phyloP scores from a whole-genome alignment of 1,140 invertebrate genomes.

The Orussus abietinus region DNA sequence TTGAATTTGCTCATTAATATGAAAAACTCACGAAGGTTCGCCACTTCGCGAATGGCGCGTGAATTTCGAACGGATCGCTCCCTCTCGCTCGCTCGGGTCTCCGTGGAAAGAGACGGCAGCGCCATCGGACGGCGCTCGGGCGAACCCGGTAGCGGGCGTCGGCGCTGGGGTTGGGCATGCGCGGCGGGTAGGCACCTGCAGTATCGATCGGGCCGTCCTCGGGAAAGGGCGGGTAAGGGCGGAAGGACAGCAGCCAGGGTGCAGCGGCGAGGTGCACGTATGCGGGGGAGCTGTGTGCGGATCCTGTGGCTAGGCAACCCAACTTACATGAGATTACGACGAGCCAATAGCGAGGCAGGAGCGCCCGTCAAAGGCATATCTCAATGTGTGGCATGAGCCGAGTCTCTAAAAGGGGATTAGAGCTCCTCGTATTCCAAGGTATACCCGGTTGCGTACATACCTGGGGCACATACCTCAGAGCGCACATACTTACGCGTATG shows the following conservation, averaged over 20 bases:
- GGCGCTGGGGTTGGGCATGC: slow-evolving; percentile 33
- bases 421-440: slow-evolving; percentile 42
- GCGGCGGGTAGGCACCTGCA: slow-evolving; percentile 45
- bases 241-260: slow-evolving; percentile 14
- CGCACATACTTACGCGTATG: not conserved
- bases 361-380: slow-evolving; percentile 49
- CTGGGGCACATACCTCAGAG: too few relatives aligned
- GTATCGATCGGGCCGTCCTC: slow-evolving; percentile 43
- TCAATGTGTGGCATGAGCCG: slow-evolving; percentile 42
- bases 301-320: slow-evolving; percentile 46
- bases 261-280: slow-evolving; percentile 24
- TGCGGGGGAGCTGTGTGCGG: slow-evolving; percentile 25
- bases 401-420: slow-evolving; percentile 51
- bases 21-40: too few relatives aligned
- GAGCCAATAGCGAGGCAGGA: slow-evolving; percentile 46
- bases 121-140: slow-evolving; percentile 29
- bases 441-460: too few relatives aligned
- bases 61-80: too few relatives aligned
- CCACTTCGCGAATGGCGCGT: too few relatives aligned
- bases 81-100: too few relatives aligned
- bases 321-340: slow-evolving; percentile 48
- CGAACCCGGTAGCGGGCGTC: slow-evolving; percentile 1
- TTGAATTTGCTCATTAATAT: too few relatives aligned
- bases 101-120: slow-evolving; percentile 28
- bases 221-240: slow-evolving; percentile 5